Base-by-base conservation (phyloP, 2,888 invertebrate genomes). In the Thysanoteuthis rhombus region DNA sequence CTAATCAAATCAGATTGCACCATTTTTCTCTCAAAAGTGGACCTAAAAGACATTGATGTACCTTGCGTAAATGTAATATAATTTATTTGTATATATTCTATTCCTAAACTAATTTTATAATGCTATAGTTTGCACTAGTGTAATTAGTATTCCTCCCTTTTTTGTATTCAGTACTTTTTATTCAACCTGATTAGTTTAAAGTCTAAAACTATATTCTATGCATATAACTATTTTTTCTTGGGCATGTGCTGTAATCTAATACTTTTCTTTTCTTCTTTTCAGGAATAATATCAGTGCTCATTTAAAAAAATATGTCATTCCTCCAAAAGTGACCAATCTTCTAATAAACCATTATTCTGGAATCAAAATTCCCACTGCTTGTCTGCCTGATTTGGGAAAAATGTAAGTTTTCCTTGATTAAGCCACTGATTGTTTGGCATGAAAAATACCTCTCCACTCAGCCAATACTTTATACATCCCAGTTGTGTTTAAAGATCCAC, bases 321-420 rank as follows among this genome's bases (percentile, higher is more conserved):
- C 75, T n/a, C 75, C 75, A 6, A 75, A 75, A 75, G 75, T 75
- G 16, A 75, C 75, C 75, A 75, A 19, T 36, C 75, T 75, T 75
- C n/a, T 75, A 12, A 75, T 75, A 36, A n/a, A 75, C 36, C 75
- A 75, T 75, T 75, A 75, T 75, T 75, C 75, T 75, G 75, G 75
- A 75, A n/a, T 75, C 16, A 75, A 75, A 75, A 75, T 75, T 19
- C 75, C 75, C 1, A 10, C 12, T 75, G 6, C 75, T 36, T 75
- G 75, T 75, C 36, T 75, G 12, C 75, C 75, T 36, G 94, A 94
- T 89, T 94, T 95, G n/a, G 94, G 93, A 32, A 94, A 94, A 89
- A 90, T 93, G 95, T 95, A 75, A 75, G 75, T 75, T 2, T n/a
- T 75, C 16, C 22, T 52, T 52, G 3, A 25, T 22, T 28, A 52